Base-by-base conservation (phyloP, 2,113 vertebrate species). In the Anhinga anhinga region DNA sequence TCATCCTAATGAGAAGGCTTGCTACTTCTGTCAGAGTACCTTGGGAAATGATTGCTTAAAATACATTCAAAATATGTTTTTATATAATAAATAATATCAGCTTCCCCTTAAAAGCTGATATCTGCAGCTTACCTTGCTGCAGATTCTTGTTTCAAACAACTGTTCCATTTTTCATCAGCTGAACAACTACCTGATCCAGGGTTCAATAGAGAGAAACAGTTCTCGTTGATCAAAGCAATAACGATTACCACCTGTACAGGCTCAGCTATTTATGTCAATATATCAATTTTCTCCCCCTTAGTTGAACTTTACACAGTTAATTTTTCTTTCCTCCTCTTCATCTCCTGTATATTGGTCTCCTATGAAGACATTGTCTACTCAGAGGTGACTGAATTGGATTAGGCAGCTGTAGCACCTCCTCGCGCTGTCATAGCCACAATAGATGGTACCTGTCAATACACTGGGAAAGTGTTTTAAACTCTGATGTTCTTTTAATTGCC, bases 401-500 rank as follows among this genome's bases (percentile, higher is more conserved):
- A 86, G 90, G 30, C 63, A 93, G 78, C 30, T 90, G 49, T 26
- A 63, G 42, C 78, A 94, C 66, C 62, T 94, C 81, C 53, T 65
- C 19, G 61, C 8, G 36, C 66, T 94, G 55, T 82, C 81, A 86
- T 15, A 17, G 81, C 58, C 29, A 74, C 84, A 84, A 88, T 91
- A 29, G 87, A 95, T 95, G 82, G 73, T 47, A 20, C n/a, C 78
- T 94, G 82, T 96, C 95, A 74, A 97, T 97, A 93, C 15, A 8
- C 26, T 2, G 32, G 32, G 59, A 77, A 96, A 86, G 53, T 15
- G 50, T 44, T 93, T 90, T 78, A 62, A 96, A 90, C 87, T 55
- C 69, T 94, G 93, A 96, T 91, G 94, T 71, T 83, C 91, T 86
- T 95, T 94, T 94, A 96, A 95, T 95, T 96, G 73, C 82, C 53